Base-by-base conservation (phyloP, 92 coral and sea anemone genomes). In the Bergia sp. region DNA sequence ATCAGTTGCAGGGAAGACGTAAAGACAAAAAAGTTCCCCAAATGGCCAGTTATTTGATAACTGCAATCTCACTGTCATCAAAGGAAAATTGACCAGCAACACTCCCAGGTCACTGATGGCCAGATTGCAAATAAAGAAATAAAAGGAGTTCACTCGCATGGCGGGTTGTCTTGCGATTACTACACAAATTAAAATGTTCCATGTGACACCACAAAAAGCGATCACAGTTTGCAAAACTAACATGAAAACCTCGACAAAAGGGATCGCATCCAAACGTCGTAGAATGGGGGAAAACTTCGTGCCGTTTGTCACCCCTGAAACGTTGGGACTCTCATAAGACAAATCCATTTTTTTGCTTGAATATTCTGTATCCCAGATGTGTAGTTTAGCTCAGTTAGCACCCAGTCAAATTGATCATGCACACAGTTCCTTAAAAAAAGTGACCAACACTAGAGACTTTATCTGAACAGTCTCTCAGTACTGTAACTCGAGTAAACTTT, bases 31-130 rank as follows among this genome's bases (percentile, higher is more conserved):
- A 0, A 69, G 3, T 71, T 84, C 66, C 7, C 87, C 87, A 69
- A 84, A 55, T 47, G 79, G 77, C 87, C 87, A 84, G 66, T 23
- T 71, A 20, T 69, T 47, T 38, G 79, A 50, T 18, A 45, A 13
- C 0, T 42, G 42, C 29, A 69, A 1, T n/a, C 64, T 84, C 21
- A 71, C 29, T 49, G 77, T 18, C 87, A 84, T 84, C 10, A 84
- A 16, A 3, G 87, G 87, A 37, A 84, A 84, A 29, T 84, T 84
- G 5, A 84, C 69, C 47, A 84, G 7, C 87, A 84, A 72, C 0
- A 84, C 87, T 71, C 87, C 87, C 18, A 84, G 75, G 18, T 84
- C 87, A 7, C 87, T 84, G 87, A 84, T 38, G 12, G 87, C 87
- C 39, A 84, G 69, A 84, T 84, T 84, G 47, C 79, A 84, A 47